Evolutionary conservation across 2,797 vertebrate genomes (phyloP), one percentile per base, ranked within the genome.

Genomic region (Cyprinodon diabolis): DNA sequence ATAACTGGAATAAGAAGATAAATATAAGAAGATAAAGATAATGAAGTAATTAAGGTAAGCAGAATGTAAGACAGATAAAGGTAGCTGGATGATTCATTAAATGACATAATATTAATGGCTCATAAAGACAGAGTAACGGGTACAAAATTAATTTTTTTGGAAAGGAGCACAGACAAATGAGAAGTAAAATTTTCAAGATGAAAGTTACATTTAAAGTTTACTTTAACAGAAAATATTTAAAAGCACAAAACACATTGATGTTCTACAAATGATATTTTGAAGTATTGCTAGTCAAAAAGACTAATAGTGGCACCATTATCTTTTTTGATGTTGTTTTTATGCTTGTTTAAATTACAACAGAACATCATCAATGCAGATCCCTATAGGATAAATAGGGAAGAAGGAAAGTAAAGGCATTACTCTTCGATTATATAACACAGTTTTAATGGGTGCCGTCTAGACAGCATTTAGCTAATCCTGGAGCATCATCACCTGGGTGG

Each of bases 1-100:
- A 67, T 85, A 90, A 90, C 91, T 92, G 89, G 74, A 74, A 68
- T 78, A 71, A 77, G 76, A 81, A 76, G 71, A 75, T 82, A 87
- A 83, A 87, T 88, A 89, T 89, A 87, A 87, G n/a, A n/a, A 76
- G 71, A 75, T 82, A 87, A 83, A 87, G 89, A 89, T 89, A 87
- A 87, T 83, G 66, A 86, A 84, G 76, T 71, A 81, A 89, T 87
- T 62, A 87, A 90, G 77, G 77, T 57, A 75, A 77, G 77, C 48
- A 66, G 1, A 54, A 79, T 76, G 63, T 23, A 10, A 51, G 48
- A 51, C 51, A 8, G 66, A 66, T 71, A 72, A 81, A 88, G 79
- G 86, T 87, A 80, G 81, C 74, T 6, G 0, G 76, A 68, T 76
- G 77, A 87, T 83, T 76, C 37, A 69, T 35, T 51, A 84, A 87